Base-by-base conservation (phyloP, 2,888 invertebrate species). In the Zygothrica quintamaculata region DNA sequence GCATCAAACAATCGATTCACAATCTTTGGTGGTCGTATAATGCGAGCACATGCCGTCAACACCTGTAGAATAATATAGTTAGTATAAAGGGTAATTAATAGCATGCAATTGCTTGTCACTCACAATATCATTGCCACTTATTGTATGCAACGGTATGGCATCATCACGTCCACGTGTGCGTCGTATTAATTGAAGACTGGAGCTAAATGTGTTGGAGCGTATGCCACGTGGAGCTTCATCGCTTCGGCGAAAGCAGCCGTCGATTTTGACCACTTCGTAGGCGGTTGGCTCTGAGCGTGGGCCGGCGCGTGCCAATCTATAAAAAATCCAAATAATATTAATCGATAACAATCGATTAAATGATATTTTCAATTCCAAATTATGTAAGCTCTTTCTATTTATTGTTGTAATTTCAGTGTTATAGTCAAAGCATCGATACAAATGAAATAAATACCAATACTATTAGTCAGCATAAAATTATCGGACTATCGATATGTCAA, bases 1-100 rank as follows among this genome's bases (percentile, higher is more conserved):
- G 94, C 93, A 82, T 95, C 95, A 57, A 95, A 90, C 39, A 94
- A 88, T 51, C 94, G 91, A 77, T 93, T 93, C 26, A 94, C 94
- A 44, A 96, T 93, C 50, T 95, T 93, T 56, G 93, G 93, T 44
- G 95, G 95, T 85, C 95, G 93, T 78, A 95, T 91, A 18, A 96
- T 92, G 87, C 94, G 93, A 16, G 95, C 95, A 89, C 96, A 93
- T 52, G 95, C 95, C 79, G 95, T 93, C 84, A 96, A 93, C 56
- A 94, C 91, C 93, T 93, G 68, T 16, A 34, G 26, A 25, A 57
- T 22, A 31, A 29, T 31, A 2, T 11, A 0, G 13, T 36, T 15
- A 25, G 11, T 34, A 11, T 5, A 29, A 29, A 9, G 29, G 29
- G 4, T 1, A 29, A 29, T 29, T 9, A 15, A 3, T 13, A 11